These are phyloP conservation scores for Brachionus rubens DNA, from an alignment of 1,140 invertebrate species.

Conservation along the genomic window DNA sequence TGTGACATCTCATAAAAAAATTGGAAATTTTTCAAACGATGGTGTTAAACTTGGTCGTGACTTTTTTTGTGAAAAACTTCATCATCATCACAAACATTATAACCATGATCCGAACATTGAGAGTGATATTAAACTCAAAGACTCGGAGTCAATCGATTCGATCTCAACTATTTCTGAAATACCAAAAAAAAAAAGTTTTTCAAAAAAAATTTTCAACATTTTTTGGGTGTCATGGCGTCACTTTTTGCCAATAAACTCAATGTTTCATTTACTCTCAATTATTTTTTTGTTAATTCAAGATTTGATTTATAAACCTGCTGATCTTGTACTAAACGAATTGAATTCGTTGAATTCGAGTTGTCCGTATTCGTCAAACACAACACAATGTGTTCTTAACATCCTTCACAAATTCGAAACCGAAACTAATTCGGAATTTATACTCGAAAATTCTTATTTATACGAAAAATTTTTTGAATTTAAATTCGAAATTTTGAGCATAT, in stretches of 20 bases:
- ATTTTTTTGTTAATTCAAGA: neutral
- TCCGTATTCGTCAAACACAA: neutral
- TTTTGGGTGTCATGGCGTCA: neutral
- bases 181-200: neutral
- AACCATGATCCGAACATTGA: neutral
- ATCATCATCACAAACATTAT: constrained; percentile 10
- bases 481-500: neutral
- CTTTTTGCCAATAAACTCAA: constrained; percentile 15
- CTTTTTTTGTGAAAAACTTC: constrained; percentile 28
- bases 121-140: neutral
- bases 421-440: neutral
- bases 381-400: neutral
- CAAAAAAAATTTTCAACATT: neutral
- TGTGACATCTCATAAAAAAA: neutral
- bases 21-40: constrained; percentile 26
- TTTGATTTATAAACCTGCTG: neutral
- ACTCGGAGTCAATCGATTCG: neutral
- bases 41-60: constrained; percentile 3
- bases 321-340: neutral
- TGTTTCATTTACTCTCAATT: neutral
- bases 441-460: neutral
- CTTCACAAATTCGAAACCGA: neutral
- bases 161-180: neutral
- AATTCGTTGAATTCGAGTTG: neutral
- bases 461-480: neutral